A percentile compares a stretch with the other conserved stretches of the same genome.
Evolutionary conservation across 2,797 vertebrate genomes (phyloP).

Genomic region (Synanceia verrucosa): DNA sequence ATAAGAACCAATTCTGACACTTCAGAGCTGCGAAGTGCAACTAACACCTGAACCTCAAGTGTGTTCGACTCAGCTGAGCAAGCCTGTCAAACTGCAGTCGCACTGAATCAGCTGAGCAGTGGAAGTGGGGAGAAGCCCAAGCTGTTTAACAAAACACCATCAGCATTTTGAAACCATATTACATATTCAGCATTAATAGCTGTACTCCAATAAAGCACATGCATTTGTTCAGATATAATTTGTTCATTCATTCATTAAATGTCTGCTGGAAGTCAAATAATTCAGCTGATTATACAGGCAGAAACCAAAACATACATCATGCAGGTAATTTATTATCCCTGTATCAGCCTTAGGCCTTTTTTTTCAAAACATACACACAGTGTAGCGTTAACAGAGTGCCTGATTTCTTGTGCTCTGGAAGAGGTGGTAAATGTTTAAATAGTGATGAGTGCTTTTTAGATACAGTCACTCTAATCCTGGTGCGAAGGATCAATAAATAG

Average conservation of each 20-base stretch:
- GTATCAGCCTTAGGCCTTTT: background rate
- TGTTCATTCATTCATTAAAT: background rate
- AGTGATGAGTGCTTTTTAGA: background rate
- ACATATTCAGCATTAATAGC: background rate
- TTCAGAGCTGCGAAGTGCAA: conserved; percentile 24
- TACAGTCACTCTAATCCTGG: background rate
- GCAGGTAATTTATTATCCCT: background rate
- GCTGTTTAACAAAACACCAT: background rate
- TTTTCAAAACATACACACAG: background rate
- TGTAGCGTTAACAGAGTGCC: conserved; percentile 2
- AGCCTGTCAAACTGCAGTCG: conserved; percentile 12
- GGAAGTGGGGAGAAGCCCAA: background rate
- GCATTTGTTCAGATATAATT: background rate
- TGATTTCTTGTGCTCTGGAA: background rate
- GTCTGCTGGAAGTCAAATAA: background rate
- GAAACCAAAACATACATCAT: conserved; percentile 1
- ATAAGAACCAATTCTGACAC: conserved; percentile 17
- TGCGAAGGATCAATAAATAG: background rate
- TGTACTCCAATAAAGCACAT: background rate
- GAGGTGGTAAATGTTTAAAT: conserved; percentile 6
- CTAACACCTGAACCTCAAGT: conserved; percentile 35
- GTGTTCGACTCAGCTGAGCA: conserved; percentile 12
- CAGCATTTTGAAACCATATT: background rate
- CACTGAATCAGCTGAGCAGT: background rate
- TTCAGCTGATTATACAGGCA: background rate